Conservation (phyloP, 2,888 invertebrate species). For the Parthenolecanium corni region DNA sequence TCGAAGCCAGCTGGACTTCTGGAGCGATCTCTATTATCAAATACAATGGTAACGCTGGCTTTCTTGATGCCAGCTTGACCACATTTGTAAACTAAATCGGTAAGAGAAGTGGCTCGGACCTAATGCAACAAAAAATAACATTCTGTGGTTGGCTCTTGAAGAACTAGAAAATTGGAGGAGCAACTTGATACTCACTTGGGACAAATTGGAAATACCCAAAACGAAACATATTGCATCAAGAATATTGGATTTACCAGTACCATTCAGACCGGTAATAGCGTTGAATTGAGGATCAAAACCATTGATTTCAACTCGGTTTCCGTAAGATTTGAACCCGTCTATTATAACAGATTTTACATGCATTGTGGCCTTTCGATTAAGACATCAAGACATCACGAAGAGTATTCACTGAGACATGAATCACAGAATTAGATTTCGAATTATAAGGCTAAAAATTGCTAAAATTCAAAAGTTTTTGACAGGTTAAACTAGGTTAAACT, state of each 20-base stretch:
- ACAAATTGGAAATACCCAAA: constrained; percentile 80
- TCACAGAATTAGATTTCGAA: no score
- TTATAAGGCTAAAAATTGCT: no score
- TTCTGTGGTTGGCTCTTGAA: no score
- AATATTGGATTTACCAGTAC: constrained; percentile 95
- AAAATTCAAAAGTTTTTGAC: no score
- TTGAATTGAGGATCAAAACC: constrained; percentile 93
- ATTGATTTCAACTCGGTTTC: constrained; percentile 76
- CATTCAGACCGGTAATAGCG: constrained; percentile 95
- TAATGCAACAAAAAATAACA: constrained; percentile 40
- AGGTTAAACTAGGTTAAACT: no score
- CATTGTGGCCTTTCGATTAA: constrained; percentile 47
- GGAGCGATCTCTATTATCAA: constrained; percentile 74
- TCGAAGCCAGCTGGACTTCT: constrained; percentile 87
- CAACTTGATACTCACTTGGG: constrained; percentile 64
- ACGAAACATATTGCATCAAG: constrained; percentile 96
- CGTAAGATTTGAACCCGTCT: constrained; percentile 98
- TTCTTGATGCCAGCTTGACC: constrained; percentile 93
- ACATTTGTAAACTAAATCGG: constrained; percentile 94
- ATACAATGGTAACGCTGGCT: constrained; percentile 88
- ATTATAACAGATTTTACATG: constrained; percentile 80
- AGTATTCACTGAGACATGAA: no score
- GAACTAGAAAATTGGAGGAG: no score
- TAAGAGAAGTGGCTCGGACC: constrained; percentile 81
- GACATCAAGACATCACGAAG: no score